A percentile compares a stretch with the other conserved stretches of the same genome.
Conservation (phyloP, 2,113 vertebrate genomes). For the Mustelus asterias region DNA sequence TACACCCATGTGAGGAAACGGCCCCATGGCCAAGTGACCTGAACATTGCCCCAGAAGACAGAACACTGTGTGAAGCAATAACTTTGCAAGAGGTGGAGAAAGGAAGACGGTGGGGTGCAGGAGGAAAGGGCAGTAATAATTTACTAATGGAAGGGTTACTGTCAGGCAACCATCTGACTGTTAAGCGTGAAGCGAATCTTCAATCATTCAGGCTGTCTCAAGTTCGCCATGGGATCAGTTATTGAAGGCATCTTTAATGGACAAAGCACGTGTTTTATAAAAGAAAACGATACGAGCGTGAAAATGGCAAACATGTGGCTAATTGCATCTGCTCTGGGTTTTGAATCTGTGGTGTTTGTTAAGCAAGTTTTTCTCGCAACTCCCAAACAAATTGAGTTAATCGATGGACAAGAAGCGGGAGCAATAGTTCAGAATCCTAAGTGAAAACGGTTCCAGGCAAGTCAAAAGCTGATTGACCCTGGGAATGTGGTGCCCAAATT, state of each 20-base stretch:
- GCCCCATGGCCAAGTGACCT: neutral
- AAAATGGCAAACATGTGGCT: neutral
- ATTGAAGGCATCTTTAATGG: neutral
- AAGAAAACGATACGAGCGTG: neutral
- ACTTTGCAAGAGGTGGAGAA: neutral
- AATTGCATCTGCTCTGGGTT: neutral
- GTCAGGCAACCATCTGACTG: neutral
- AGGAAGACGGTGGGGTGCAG: neutral
- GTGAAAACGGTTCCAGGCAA: conserved; percentile 52
- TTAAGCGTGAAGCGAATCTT: neutral
- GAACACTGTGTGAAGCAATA: neutral
- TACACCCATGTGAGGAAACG: neutral
- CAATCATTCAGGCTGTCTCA: neutral
- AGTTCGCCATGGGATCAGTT: neutral
- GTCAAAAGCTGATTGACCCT: conserved; percentile 61
- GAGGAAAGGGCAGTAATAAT: neutral
- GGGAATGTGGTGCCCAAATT: conserved; percentile 63
- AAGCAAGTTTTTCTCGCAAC: neutral
- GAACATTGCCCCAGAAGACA: neutral
- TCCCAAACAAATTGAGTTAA: neutral
- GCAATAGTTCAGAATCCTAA: conserved; percentile 44
- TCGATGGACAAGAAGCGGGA: neutral
- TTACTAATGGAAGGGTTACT: neutral
- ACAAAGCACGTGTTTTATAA: neutral
- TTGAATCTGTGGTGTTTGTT: neutral